phyloP scores from a whole-genome alignment of 2,113 vertebrate genomes.

The Pachyramphus minor region DNA sequence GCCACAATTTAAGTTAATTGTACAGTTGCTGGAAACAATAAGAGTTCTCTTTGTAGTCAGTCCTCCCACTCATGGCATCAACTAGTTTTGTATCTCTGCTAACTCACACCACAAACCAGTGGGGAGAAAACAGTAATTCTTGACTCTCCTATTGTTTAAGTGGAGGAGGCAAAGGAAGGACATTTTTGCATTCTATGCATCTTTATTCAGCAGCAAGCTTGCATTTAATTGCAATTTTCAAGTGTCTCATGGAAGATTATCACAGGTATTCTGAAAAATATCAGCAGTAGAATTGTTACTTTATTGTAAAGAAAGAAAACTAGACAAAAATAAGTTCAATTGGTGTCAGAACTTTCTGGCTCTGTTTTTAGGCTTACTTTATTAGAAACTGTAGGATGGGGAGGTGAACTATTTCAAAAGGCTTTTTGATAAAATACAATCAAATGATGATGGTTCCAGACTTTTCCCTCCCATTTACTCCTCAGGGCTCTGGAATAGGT shows the following conservation, averaged over 20 bases:
- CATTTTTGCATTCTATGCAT: not conserved
- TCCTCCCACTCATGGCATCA: slow-evolving; percentile 30
- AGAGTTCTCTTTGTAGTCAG: slow-evolving; percentile 25
- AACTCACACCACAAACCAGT: slow-evolving; percentile 7
- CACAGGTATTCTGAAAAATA: not conserved
- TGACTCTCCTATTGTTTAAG: not conserved
- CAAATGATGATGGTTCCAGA: not conserved
- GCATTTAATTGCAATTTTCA: not conserved
- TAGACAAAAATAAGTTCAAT: not conserved
- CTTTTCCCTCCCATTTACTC: not conserved
- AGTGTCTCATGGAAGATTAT: not conserved
- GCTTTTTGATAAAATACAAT: not conserved
- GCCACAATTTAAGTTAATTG: slow-evolving; percentile 71
- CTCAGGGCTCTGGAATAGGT: not conserved
- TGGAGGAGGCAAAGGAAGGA: not conserved
- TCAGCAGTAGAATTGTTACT: not conserved
- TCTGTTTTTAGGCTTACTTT: not conserved
- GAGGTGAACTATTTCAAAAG: not conserved
- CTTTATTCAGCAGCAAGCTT: not conserved
- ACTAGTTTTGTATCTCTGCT: not conserved
- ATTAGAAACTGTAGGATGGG: not conserved
- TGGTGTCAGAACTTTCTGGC: not conserved
- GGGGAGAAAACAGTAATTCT: not conserved
- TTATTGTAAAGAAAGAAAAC: not conserved
- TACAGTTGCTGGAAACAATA: slow-evolving; percentile 58